Evolutionary conservation across 2,888 invertebrate species (phyloP).

Genomic region (Drosophila conformis): DNA sequence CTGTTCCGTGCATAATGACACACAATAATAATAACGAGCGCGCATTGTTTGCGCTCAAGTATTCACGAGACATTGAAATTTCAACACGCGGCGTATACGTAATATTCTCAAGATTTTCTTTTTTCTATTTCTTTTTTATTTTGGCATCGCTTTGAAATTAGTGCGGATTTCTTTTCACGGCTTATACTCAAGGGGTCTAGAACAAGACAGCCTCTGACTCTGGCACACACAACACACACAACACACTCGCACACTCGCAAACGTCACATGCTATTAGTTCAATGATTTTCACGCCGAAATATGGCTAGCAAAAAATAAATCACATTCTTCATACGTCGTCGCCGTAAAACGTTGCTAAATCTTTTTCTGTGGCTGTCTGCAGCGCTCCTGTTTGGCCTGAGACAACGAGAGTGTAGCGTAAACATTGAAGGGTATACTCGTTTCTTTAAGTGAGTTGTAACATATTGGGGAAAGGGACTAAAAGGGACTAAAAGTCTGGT

Average conservation of each 20-base stretch:
- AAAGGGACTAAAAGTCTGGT: too few species aligned
- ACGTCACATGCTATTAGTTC: constrained; percentile 80
- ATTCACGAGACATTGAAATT: constrained; percentile 59
- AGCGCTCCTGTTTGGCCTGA: constrained; percentile 17
- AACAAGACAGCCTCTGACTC: constrained; percentile 50
- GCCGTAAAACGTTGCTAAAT: constrained; percentile 55
- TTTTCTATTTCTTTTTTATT: constrained; percentile 6
- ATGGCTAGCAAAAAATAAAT: constrained; percentile 54
- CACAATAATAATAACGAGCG: constrained; percentile 72
- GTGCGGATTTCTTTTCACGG: constrained; percentile 72
- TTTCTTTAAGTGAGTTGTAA: neutral
- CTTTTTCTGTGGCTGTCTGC: constrained; percentile 61
- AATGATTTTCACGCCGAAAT: constrained; percentile 79
- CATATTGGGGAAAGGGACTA: neutral
- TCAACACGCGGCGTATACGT: constrained; percentile 78
- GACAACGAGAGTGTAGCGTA: constrained; percentile 15
- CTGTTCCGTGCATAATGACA: constrained; percentile 76
- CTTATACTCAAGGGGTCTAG: constrained; percentile 57
- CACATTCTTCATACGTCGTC: constrained; percentile 51
- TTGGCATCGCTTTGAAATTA: constrained; percentile 58
- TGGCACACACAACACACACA: constrained; percentile 21
- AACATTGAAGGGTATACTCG: constrained; percentile 6
- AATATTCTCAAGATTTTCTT: constrained; percentile 46
- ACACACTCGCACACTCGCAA: constrained; percentile 16
- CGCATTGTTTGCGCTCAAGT: constrained; percentile 73